Base-by-base conservation (phyloP, 92 coral and sea anemone species). In the Muricea muricata region DNA sequence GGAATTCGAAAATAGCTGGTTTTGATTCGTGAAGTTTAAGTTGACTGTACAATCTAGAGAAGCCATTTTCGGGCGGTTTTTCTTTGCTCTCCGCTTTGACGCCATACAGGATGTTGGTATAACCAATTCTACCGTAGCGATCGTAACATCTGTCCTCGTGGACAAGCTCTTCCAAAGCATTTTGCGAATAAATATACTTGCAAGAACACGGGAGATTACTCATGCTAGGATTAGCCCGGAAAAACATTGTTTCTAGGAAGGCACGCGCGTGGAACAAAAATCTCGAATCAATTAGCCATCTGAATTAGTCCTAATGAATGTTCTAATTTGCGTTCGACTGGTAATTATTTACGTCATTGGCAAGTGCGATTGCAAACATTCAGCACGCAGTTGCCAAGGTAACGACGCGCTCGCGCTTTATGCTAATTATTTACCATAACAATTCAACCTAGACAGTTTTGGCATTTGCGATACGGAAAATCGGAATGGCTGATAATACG, bases 161-260 rank as follows among this genome's bases (percentile, higher is more conserved):
- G 6, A 48, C 81, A 6, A 93, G 92, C 15, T 91, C 90, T 14
- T 91, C 94, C 0, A 39, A 46, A n/a, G 92, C 94, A 48, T 80
- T 72, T 10, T 31, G 45, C 32, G 87, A 93, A 34, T 87, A 79
- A 25, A 80, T 88, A 30, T 66, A 73, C 65, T 90, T 93, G 50
- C 79, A 91, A n/a, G 83, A 81, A 69, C 97, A 93, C 3, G 93
- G 92, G n/a, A 91, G 71, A 37, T 26, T 47, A 4, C 65, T 75
- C 65, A 75, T 25, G 80, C 80, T 66, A 28, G 80, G 65, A 1
- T 75, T 75, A 37, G 80, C 80, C 7, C 80, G 80, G 13, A 28
- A 75, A 31, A 75, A 75, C 80, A 75, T 75, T 15, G 31, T 11
- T 18, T 13, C 18, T 2, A 26, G 45, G 8, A 20, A 75, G 30